phyloP scores from a whole-genome alignment of 2,797 vertebrate genomes.

The Sebastes minor region DNA sequence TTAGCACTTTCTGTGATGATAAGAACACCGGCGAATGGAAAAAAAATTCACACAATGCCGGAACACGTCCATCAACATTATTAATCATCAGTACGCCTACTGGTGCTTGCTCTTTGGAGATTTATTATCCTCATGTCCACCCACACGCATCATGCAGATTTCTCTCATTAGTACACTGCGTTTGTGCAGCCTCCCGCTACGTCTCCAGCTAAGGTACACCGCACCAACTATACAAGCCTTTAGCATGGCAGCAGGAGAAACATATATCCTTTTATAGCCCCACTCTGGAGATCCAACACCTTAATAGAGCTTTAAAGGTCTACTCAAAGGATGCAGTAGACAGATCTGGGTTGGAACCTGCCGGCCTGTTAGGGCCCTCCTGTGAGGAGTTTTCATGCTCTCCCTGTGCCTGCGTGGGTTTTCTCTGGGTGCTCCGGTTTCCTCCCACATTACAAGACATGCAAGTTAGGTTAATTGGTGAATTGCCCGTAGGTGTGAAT shows the following conservation, averaged over 20 bases:
- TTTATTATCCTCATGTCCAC: slow-evolving; percentile 63
- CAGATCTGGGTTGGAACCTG: neutral
- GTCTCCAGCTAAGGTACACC: slow-evolving; percentile 44
- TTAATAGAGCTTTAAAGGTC: slow-evolving; percentile 26
- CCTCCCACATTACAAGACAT: neutral
- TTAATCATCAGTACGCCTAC: slow-evolving; percentile 64
- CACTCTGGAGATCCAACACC: slow-evolving; percentile 18
- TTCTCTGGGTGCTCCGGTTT: neutral
- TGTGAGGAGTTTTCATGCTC: neutral
- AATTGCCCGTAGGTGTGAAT: neutral
- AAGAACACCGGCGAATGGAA: neutral
- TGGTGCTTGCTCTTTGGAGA: slow-evolving; percentile 52
- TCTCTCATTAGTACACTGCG: slow-evolving; percentile 58
- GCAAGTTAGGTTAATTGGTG: neutral
- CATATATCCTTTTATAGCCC: slow-evolving; percentile 6
- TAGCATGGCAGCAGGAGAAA: slow-evolving; percentile 6
- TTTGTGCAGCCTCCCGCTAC: slow-evolving; percentile 38
- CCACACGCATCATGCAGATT: slow-evolving; percentile 58
- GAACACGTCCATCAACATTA: slow-evolving; percentile 61
- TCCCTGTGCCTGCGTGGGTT: neutral
- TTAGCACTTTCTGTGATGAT: slow-evolving; percentile 10
- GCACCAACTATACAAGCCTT: slow-evolving; percentile 7
- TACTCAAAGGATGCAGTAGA: neutral
- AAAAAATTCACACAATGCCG: slow-evolving; percentile 21
- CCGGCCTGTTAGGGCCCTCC: neutral